Evolutionary conservation across 2,113 vertebrate species (phyloP).

Genomic region (Vombatus ursinus): DNA sequence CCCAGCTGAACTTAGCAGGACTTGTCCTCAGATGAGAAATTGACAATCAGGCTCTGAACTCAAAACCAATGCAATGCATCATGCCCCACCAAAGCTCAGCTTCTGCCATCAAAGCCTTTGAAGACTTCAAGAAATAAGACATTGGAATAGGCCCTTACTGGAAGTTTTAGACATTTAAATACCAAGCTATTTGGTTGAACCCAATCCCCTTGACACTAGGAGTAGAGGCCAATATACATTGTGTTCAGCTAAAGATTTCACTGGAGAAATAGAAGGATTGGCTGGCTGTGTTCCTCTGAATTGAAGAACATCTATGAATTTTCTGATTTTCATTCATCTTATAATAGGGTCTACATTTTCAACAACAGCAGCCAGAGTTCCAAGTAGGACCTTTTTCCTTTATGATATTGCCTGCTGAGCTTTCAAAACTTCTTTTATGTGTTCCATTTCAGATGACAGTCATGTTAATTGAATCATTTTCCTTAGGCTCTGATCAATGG

Average conservation of each 20-base stretch:
- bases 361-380: slow-evolving; percentile 9
- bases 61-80: not conserved
- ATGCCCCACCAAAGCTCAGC: not conserved
- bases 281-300: not conserved
- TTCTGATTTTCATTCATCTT: not conserved
- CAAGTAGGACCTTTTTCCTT: slow-evolving; percentile 4
- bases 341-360: slow-evolving; percentile 4
- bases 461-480: slow-evolving; percentile 28
- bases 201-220: not conserved
- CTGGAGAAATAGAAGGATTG: not conserved
- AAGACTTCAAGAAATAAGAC: not conserved
- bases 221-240: not conserved
- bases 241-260: not conserved
- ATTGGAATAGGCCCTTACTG: not conserved
- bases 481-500: slow-evolving; percentile 27
- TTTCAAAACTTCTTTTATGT: slow-evolving; percentile 22
- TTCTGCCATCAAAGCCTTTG: not conserved
- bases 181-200: not conserved
- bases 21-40: not conserved
- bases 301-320: not conserved
- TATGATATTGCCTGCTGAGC: slow-evolving; percentile 9
- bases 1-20: not conserved
- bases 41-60: not conserved
- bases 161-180: not conserved
- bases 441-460: slow-evolving; percentile 1